A percentile compares a stretch with the other conserved stretches of the same genome.
These are phyloP conservation scores for Scaptomyza hsui DNA, from an alignment of 1,140 invertebrate genomes.

Conservation along the genomic window DNA sequence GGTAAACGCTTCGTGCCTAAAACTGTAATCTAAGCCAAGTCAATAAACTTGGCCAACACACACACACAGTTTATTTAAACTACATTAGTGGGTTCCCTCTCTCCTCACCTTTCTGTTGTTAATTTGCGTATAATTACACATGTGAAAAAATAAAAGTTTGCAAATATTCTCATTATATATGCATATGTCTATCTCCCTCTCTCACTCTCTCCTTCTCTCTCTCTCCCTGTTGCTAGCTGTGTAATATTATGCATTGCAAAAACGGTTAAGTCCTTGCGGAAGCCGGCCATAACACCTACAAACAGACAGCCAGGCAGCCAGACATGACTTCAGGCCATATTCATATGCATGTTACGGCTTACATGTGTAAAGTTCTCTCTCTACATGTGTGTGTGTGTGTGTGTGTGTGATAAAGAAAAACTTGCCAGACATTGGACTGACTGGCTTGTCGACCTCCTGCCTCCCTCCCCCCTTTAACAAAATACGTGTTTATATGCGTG, in stretches of 20 bases:
- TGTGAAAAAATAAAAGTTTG: conserved; percentile 37
- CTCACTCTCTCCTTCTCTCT: not conserved
- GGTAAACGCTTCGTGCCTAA: conserved; percentile 50
- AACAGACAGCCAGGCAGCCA: conserved; percentile 38
- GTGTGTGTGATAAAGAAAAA: conserved; percentile 69
- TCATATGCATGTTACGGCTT: conserved; percentile 71
- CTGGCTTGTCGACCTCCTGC: conserved; percentile 26
- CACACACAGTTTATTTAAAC: conserved; percentile 64
- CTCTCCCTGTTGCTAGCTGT: conserved; percentile 7
- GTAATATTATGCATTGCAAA: conserved; percentile 78
- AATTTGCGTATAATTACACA: conserved; percentile 78
- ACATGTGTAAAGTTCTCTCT: not conserved
- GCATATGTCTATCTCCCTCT: conserved; percentile 51
- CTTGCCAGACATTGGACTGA: conserved; percentile 65
- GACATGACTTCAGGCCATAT: conserved; percentile 72
- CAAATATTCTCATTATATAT: conserved; percentile 70
- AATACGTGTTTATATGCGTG: conserved; percentile 73
- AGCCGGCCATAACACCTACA: conserved; percentile 78
- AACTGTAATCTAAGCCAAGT: conserved; percentile 65
- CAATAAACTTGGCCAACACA: conserved; percentile 61
- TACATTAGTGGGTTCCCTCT: conserved; percentile 55
- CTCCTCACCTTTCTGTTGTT: conserved; percentile 26
- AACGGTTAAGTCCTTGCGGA: conserved; percentile 79
- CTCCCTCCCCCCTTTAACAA: conserved; percentile 47
- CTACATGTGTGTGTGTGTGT: conserved; percentile 4